Evolutionary conservation across 1,140 invertebrate genomes (phyloP).

Genomic region (Rhagoletis zephyria): DNA sequence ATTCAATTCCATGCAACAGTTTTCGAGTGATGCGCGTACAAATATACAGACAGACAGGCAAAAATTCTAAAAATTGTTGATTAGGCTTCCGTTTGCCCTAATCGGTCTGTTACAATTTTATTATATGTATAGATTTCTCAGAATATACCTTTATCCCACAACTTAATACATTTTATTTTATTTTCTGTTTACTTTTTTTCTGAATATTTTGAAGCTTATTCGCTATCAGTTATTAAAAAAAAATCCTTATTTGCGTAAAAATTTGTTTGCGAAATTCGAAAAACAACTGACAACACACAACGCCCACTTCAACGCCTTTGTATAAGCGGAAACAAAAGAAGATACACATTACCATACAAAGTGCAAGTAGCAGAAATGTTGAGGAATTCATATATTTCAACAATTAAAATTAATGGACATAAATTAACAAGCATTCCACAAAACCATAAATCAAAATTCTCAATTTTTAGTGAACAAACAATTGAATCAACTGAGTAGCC

Average conservation of each 20-base stretch:
- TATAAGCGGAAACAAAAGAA: conserved; percentile 9
- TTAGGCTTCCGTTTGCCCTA: too few species aligned
- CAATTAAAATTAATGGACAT: not conserved
- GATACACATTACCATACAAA: not conserved
- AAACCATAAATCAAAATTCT: not conserved
- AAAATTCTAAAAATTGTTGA: too few species aligned
- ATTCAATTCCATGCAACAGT: too few species aligned
- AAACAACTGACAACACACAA: not conserved
- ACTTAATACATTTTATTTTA: too few species aligned
- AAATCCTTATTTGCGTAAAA: not conserved
- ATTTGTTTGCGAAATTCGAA: not conserved
- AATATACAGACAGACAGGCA: too few species aligned
- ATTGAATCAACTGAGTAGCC: conserved; percentile 4
- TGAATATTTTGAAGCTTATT: too few species aligned
- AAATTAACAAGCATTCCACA: conserved; percentile 11
- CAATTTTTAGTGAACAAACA: not conserved
- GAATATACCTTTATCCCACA: too few species aligned
- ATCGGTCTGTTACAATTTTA: too few species aligned
- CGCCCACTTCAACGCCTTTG: conserved; percentile 8
- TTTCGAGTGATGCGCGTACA: too few species aligned
- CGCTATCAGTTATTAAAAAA: not conserved
- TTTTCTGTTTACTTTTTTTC: too few species aligned
- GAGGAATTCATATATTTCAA: not conserved
- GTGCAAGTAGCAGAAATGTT: not conserved
- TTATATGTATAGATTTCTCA: too few species aligned